phyloP scores from a whole-genome alignment of 2,888 invertebrate genomes.

The Margaritifera margaritifera region DNA sequence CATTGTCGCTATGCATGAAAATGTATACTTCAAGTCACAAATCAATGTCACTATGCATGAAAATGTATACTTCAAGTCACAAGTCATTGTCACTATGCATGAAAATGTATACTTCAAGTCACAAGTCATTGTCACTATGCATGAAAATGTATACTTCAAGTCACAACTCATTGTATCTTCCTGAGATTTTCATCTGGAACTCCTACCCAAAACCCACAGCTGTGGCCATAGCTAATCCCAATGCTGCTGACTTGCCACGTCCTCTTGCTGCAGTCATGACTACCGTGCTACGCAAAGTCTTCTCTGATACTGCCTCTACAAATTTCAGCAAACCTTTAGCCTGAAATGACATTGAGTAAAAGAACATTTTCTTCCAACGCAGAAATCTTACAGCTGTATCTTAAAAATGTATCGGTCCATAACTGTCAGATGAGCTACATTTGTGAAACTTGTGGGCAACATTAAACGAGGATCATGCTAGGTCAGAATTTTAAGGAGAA shows the following conservation, averaged over 20 bases:
- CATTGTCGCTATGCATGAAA: not conserved
- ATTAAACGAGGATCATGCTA: too few species aligned
- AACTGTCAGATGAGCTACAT: too few species aligned
- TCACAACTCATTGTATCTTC: not conserved
- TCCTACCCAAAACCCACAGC: slow-evolving; percentile 75
- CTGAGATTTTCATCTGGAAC: not conserved
- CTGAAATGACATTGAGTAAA: slow-evolving; percentile 68
- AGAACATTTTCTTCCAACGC: too few species aligned
- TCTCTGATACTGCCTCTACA: slow-evolving; percentile 95
- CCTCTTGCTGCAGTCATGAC: slow-evolving; percentile 97
- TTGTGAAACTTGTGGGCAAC: too few species aligned
- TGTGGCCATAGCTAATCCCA: slow-evolving; percentile 89
- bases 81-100: not conserved
- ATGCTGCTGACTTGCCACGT: slow-evolving; percentile 97
- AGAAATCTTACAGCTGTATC: too few species aligned
- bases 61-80: not conserved
- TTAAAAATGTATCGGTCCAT: too few species aligned
- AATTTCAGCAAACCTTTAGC: slow-evolving; percentile 93
- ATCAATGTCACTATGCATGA: not conserved
- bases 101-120: not conserved
- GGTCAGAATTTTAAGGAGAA: too few species aligned
- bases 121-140: not conserved
- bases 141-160: not conserved
- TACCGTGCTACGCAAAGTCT: slow-evolving; percentile 89
- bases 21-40: not conserved